Percentiles rank a stretch among this genome's conserved stretches.
phyloP scores from a whole-genome alignment of 1,140 invertebrate species.

The Hypsibius dujardini region DNA sequence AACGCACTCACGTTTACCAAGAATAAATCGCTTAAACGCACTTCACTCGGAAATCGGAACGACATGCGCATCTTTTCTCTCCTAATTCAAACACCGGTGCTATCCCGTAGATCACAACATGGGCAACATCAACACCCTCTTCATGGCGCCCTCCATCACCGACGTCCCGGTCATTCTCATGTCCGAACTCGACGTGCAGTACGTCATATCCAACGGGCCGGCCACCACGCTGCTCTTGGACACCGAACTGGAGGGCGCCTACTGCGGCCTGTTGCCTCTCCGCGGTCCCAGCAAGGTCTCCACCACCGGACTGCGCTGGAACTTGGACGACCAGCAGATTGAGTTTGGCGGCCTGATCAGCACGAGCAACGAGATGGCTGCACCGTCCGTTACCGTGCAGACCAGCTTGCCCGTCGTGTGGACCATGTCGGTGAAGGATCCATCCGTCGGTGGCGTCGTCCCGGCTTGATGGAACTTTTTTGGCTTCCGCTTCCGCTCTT shows the following conservation, averaged over 20 bases:
- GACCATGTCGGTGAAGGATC: not conserved
- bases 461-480: no score
- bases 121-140: not conserved
- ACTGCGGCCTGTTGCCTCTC: not conserved
- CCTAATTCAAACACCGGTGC: no score
- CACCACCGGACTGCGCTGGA: not conserved
- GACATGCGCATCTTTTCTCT: no score
- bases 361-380: not conserved
- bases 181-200: constrained; percentile 7
- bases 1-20: no score
- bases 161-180: not conserved
- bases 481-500: no score
- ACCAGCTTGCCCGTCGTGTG: not conserved
- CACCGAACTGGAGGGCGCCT: not conserved
- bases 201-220: not conserved
- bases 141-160: not conserved
- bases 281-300: not conserved
- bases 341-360: constrained; percentile 2
- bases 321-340: not conserved
- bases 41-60: no score
- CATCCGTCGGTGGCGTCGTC: not conserved
- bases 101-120: not conserved
- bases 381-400: not conserved
- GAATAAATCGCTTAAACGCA: no score
- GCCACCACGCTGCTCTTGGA: not conserved